Base-by-base conservation (phyloP, 2,888 invertebrate genomes). In the Sminthurinus aureus region DNA sequence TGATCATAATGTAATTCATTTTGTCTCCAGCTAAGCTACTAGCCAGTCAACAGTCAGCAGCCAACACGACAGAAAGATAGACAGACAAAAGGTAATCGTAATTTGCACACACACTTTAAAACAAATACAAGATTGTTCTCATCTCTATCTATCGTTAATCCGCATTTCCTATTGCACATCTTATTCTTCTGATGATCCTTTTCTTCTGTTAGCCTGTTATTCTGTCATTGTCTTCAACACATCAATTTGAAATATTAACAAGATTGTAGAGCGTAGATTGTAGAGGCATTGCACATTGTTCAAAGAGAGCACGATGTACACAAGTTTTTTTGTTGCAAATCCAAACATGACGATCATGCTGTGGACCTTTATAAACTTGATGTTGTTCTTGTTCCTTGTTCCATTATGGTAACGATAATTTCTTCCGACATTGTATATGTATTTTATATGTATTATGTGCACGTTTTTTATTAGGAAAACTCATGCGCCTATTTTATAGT, bases 1-100 rank as follows among this genome's bases (percentile, higher is more conserved):
- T 81, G 81, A 74, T 73, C 73, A 81, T 24, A 74, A 38, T 38
- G 38, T 74, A 73, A 81, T 81, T 58, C 66, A 66, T 79, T 79
- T 67, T 79, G 71, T 79, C 51, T 76, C 52, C 52, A 38, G 51
- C 52, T 76, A 52, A 76, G 76, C 76, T 76, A 24, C 71, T 24
- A n/a, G 22, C 67, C 3, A 20, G n/a, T 20, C 67, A 11, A 22
- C 71, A 12, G 8, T 26, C 71, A 12, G 8, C 71, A 24, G 38
- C 1, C 38, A 6, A 15, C 26, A 24, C 24, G 71, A 24, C 71
- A 71, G 24, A 9, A 24, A 6, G 71, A 71, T 24, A 69, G n/a
- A 69, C 69, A 69, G 69, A 69, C n/a, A 22, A 20, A 71, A 15
- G 9, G 22, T 13, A 20, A 71, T 24, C 13, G 71, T 71, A 71